These are phyloP conservation scores for Microcebus lehilahytsara DNA, from an alignment of 2,113 vertebrate species.

Conservation along the genomic window DNA sequence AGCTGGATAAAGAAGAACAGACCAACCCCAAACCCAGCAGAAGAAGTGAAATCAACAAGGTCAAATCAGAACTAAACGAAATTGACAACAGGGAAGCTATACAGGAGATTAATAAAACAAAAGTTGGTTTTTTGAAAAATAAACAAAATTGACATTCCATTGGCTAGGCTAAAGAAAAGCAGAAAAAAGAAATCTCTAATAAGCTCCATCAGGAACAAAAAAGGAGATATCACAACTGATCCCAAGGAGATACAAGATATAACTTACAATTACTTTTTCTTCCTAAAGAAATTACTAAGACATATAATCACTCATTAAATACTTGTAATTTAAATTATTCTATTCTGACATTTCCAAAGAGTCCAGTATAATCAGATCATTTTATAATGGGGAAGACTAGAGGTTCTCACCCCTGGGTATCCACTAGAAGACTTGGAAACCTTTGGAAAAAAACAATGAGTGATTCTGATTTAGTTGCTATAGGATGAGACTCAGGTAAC, in stretches of 20 bases:
- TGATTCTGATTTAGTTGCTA: not conserved
- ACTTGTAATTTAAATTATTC: not conserved
- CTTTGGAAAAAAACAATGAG: not conserved
- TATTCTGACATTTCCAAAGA: conserved; percentile 6
- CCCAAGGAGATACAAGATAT: too few relatives aligned
- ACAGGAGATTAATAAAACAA: too few relatives aligned
- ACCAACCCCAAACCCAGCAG: too few relatives aligned
- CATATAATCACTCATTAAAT: not conserved
- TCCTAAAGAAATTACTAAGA: conserved; percentile 8
- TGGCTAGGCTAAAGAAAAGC: too few relatives aligned
- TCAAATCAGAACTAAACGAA: too few relatives aligned
- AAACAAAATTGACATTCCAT: too few relatives aligned
- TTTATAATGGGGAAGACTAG: not conserved
- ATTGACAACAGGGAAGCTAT: too few relatives aligned
- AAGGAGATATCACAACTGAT: not conserved
- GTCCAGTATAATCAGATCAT: not conserved
- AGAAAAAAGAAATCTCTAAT: not conserved
- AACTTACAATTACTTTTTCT: not conserved
- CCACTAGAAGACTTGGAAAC: conserved; percentile 17
- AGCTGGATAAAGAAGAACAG: too few relatives aligned
- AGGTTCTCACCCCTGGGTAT: not conserved
- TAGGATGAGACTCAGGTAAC: not conserved
- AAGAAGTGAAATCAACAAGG: not conserved
- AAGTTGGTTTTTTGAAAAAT: too few relatives aligned
- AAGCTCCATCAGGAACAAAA: not conserved